Evolutionary conservation across 2,888 invertebrate species (phyloP).

Genomic region (Lottia scabra): DNA sequence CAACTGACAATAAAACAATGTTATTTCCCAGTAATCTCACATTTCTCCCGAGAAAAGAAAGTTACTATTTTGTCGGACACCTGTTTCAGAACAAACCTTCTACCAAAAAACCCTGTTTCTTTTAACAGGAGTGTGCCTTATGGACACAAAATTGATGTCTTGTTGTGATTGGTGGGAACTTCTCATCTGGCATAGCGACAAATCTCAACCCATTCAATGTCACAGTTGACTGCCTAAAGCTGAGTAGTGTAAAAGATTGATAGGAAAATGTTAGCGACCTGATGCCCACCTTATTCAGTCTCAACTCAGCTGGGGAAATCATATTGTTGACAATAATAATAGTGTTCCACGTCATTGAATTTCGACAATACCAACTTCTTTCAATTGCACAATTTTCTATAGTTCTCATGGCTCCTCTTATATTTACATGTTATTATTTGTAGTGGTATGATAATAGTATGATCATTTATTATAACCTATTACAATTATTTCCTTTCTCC

Average conservation of each 20-base stretch:
- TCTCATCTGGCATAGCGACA: slow-evolving; percentile 16
- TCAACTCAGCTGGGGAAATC: slow-evolving; percentile 15
- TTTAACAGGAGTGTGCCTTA: slow-evolving; percentile 3
- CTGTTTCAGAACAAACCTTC: slow-evolving; percentile 3
- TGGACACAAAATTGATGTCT: slow-evolving; percentile 6
- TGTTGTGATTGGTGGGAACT: slow-evolving; percentile 18
- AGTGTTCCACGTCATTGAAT: background rate
- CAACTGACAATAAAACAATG: background rate
- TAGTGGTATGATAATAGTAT: background rate
- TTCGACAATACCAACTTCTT: background rate
- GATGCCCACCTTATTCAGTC: slow-evolving; percentile 5
- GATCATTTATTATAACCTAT: background rate
- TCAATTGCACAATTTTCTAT: slow-evolving; percentile 1
- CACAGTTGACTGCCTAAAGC: slow-evolving; percentile 1
- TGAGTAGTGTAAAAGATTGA: background rate
- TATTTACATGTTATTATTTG: background rate
- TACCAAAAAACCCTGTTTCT: background rate
- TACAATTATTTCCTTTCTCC: background rate
- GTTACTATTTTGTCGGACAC: slow-evolving; percentile 2
- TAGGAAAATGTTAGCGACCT: slow-evolving; percentile 10
- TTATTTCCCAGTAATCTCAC: background rate
- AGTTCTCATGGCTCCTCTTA: background rate
- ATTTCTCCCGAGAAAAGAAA: background rate
- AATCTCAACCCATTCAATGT: background rate
- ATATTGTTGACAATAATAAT: slow-evolving; percentile 9